Base-by-base conservation (phyloP, 2,888 invertebrate genomes). In the Rugalucina vietnamica region DNA sequence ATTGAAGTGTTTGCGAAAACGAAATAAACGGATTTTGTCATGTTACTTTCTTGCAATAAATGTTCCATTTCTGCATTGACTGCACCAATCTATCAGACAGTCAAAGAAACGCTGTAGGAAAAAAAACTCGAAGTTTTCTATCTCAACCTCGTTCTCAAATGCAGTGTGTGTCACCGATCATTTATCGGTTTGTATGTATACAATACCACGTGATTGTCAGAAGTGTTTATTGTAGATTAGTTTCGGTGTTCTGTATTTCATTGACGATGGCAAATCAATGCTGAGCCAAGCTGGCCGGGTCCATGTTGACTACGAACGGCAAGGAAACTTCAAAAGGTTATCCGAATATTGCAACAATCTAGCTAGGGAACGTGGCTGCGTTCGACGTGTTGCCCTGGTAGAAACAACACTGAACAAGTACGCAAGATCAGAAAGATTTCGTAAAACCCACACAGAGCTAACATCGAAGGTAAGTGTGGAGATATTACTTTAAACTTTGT, bases 391-490 rank as follows among this genome's bases (percentile, higher is more conserved):
- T 5, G 86, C 86, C 0, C 24, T 86, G 49, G 86, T 86, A 1
- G 86, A 86, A 76, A 84, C 81, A 1, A 84, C 84, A 4, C 76
- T 84, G 5, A 86, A 86, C 54, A 81, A 77, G 29, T 79, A 86
- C 49, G 79, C 84, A 2, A 70, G 86, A 43, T 84, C 86, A 12
- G 86, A 86, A 39, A 76, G 43, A 29, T 86, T 86, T 71, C 49
- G 69, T 2, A 57, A 73, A 37, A 65, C 73, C 8, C 86, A 86
- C 73, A 27, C 36, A 14, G 79, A 81, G 50, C 79, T 86, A 8
- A 50, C 79, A n/a, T 79, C 83, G 57, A 86, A 86, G 81, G 86
- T 86, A n/a, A 27, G 29, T n/a, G n/a, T n/a, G n/a, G n/a, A n/a
- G n/a, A n/a, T n/a, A n/a, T n/a, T n/a, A n/a, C n/a, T n/a, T n/a